These are phyloP conservation scores for Sebastes fasciatus DNA, from an alignment of 2,113 vertebrate genomes.

Conservation along the genomic window DNA sequence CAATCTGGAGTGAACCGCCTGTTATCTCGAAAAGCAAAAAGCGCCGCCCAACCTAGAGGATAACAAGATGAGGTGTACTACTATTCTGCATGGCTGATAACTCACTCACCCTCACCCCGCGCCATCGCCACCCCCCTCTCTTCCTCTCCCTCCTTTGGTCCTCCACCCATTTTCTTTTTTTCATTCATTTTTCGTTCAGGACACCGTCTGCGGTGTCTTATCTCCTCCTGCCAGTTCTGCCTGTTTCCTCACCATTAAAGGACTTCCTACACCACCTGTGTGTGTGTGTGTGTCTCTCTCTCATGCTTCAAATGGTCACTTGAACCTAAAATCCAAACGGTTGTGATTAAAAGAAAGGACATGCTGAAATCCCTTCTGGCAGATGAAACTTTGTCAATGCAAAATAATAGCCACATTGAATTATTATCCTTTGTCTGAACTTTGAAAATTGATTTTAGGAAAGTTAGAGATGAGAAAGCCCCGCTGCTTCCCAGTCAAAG, in stretches of 20 bases:
- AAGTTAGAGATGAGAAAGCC: conserved; percentile 20
- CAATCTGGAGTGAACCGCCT: conserved; percentile 38
- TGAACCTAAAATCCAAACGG: conserved; percentile 5
- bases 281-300: conserved; percentile 18
- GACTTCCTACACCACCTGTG: conserved; percentile 61
- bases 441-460: conserved; percentile 45
- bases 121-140: neutral
- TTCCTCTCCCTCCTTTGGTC: conserved; percentile 36
- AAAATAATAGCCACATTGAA: neutral
- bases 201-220: conserved; percentile 69
- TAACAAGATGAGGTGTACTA: conserved; percentile 62
- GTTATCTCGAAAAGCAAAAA: conserved; percentile 48
- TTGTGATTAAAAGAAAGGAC: conserved; percentile 4
- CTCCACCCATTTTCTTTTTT: conserved; percentile 54
- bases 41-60: conserved; percentile 45
- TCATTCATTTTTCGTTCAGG: conserved; percentile 62
- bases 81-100: conserved; percentile 79
- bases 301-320: conserved; percentile 26
- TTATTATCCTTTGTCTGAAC: conserved; percentile 40
- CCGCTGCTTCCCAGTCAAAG: neutral
- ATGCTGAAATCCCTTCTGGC: neutral
- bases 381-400: neutral
- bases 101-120: conserved; percentile 41
- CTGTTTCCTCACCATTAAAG: conserved; percentile 80
- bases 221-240: conserved; percentile 78